Evolutionary conservation across 2,797 vertebrate species (phyloP).

Genomic region (Coreius guichenoti): DNA sequence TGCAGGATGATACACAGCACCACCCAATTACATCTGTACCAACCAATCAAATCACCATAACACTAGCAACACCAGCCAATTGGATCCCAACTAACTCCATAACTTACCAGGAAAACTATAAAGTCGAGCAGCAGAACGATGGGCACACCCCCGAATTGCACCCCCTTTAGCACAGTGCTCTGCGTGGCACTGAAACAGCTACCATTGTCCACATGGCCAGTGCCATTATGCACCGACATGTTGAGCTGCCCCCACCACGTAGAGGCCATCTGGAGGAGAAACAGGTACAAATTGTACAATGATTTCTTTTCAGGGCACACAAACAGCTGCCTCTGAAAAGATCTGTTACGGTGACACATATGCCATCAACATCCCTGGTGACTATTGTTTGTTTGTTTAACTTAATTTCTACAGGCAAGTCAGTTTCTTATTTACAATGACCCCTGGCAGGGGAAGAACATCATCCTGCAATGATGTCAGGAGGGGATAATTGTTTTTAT

Average conservation of each 20-base stretch:
- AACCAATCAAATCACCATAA: conserved; percentile 18
- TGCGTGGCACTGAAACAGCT: conserved; percentile 84
- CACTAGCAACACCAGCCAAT: background rate
- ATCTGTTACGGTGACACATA: background rate
- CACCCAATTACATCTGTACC: background rate
- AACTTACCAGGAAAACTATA: conserved; percentile 85
- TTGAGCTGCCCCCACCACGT: conserved; percentile 61
- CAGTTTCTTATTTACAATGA: background rate
- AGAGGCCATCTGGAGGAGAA: conserved; percentile 69
- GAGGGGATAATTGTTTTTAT: background rate
- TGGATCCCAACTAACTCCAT: background rate
- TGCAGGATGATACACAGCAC: conserved; percentile 52
- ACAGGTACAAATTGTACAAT: background rate
- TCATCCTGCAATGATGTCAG: background rate
- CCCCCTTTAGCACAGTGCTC: conserved; percentile 85
- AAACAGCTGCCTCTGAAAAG: background rate
- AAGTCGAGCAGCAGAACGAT: conserved; percentile 90
- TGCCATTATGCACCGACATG: conserved; percentile 47
- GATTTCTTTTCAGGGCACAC: background rate
- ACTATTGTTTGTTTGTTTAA: background rate
- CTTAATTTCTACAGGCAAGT: background rate
- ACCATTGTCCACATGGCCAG: conserved; percentile 56
- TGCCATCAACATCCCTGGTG: background rate
- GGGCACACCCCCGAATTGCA: conserved; percentile 90
- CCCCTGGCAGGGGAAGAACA: background rate